A percentile compares a stretch with the other conserved stretches of the same genome.
Conservation (phyloP, 2,888 invertebrate species). For the Eilema sororculum region DNA sequence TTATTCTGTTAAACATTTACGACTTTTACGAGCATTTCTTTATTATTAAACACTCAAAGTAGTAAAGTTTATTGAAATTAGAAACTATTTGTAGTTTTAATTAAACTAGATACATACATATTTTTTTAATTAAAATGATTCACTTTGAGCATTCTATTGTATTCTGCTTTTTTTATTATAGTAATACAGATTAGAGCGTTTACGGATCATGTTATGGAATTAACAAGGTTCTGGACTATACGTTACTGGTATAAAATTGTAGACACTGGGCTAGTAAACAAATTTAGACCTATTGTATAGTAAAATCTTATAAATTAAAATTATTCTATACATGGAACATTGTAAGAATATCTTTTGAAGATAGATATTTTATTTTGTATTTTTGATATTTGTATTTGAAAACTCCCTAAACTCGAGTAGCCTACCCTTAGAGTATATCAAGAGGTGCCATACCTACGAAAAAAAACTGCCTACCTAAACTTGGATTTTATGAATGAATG, state of each 20-base stretch:
- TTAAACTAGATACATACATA: background rate
- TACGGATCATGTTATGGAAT: background rate
- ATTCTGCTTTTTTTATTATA: background rate
- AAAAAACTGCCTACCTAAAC: no score
- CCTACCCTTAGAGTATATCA: no score
- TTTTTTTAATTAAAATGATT: background rate
- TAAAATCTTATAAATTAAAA: background rate
- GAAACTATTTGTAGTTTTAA: background rate
- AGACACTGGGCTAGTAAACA: background rate
- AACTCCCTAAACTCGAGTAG: constrained; percentile 17
- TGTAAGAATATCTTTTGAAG: no score
- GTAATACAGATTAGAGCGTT: background rate
- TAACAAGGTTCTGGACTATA: background rate
- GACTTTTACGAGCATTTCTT: background rate
- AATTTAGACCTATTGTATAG: background rate
- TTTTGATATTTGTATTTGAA: background rate
- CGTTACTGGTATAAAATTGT: background rate
- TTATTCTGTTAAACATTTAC: background rate
- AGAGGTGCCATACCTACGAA: no score
- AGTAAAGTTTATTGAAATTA: background rate
- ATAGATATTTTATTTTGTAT: background rate
- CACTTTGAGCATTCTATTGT: no score
- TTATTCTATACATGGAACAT: background rate
- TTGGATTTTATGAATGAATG: no score
- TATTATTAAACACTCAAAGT: no score